These are phyloP conservation scores for Oreohelix idahoensis DNA, from an alignment of 1,140 invertebrate genomes.

Conservation along the genomic window DNA sequence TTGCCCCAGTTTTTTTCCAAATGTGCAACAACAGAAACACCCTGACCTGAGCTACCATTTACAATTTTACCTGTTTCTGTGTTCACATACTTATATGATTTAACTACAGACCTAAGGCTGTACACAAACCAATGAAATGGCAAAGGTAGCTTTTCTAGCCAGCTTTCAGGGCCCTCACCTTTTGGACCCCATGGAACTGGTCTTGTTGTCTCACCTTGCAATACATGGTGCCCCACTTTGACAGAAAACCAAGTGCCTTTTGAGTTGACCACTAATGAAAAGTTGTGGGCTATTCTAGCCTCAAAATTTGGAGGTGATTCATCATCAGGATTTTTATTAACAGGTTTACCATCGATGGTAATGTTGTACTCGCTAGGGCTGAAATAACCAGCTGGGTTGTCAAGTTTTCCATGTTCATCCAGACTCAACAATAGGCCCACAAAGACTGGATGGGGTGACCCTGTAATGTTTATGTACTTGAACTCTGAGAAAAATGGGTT, in stretches of 20 bases:
- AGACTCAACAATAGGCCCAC: conserved; percentile 28
- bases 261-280: conserved; percentile 43
- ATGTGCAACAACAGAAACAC: conserved; percentile 43
- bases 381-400: conserved; percentile 28
- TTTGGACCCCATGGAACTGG: conserved; percentile 52
- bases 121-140: conserved; percentile 66
- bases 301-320: conserved; percentile 50
- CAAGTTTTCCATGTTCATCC: not conserved
- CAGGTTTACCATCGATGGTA: conserved; percentile 50
- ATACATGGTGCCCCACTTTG: conserved; percentile 37
- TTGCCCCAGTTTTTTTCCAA: conserved; percentile 66
- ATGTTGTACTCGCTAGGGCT: conserved; percentile 34
- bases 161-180: conserved; percentile 59
- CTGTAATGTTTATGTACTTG: conserved; percentile 31
- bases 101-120: conserved; percentile 54
- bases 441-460: conserved; percentile 14
- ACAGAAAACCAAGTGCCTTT: conserved; percentile 50
- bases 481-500: not conserved
- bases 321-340: conserved; percentile 54
- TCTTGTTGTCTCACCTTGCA: conserved; percentile 40
- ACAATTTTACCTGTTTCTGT: conserved; percentile 25
- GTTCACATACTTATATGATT: conserved; percentile 45
- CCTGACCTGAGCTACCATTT: conserved; percentile 38
- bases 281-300: conserved; percentile 41
- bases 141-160: conserved; percentile 53